Evolutionary conservation across 2,888 invertebrate species (phyloP).

Genomic region (Toxonevra muliebris): DNA sequence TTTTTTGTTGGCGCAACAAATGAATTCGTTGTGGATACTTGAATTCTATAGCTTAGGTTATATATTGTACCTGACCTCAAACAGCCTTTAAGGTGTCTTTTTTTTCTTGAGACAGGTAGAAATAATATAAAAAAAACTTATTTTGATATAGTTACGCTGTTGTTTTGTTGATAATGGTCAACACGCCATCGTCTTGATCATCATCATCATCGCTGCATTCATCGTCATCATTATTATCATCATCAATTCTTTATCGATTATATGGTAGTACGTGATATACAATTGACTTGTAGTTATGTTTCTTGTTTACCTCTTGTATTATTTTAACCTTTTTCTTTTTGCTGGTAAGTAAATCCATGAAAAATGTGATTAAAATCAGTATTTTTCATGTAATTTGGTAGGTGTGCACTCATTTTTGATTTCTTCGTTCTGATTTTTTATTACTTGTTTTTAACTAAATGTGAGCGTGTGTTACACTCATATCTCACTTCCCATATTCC

Average conservation of each 20-base stretch:
- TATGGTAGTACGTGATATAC: conserved; percentile 7
- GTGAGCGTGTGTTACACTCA: not conserved
- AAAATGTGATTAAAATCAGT: conserved; percentile 32
- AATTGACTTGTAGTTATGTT: too few species aligned
- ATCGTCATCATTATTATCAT: conserved; percentile 8
- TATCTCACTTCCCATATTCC: conserved; percentile 1
- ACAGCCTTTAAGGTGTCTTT: too few species aligned
- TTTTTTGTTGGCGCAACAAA: not conserved
- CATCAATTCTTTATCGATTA: conserved; percentile 32
- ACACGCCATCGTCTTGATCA: conserved; percentile 8
- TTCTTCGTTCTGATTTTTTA: conserved; percentile 12
- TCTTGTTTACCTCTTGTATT: not conserved
- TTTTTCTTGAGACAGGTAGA: too few species aligned
- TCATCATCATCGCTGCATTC: not conserved
- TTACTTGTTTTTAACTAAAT: conserved; percentile 29
- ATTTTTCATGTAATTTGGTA: conserved; percentile 25
- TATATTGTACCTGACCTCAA: too few species aligned
- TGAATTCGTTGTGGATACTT: conserved; percentile 1
- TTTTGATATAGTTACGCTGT: not conserved
- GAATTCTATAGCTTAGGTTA: not conserved
- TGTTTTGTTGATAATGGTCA: conserved; percentile 26
- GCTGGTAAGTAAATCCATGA: conserved; percentile 9
- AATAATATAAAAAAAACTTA: too few species aligned
- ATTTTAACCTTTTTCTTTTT: conserved; percentile 6
- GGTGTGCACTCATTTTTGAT: conserved; percentile 27